These are phyloP conservation scores for Xenotilapia flavipinnis DNA, from an alignment of 2,113 vertebrate genomes.

Conservation along the genomic window DNA sequence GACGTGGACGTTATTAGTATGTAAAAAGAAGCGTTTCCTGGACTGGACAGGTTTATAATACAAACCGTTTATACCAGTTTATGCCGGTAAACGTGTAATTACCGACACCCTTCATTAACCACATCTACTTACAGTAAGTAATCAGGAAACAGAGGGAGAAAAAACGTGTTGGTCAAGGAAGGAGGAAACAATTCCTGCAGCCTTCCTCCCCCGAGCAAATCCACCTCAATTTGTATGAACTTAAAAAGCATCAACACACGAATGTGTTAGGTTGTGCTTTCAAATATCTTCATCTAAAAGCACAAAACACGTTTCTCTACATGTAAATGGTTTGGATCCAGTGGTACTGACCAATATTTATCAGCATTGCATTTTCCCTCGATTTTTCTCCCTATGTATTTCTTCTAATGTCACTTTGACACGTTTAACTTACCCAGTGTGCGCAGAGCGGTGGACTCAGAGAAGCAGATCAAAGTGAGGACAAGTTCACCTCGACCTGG, in stretches of 20 bases:
- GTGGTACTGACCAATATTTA: neutral
- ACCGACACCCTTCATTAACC: neutral
- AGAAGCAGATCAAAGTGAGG: neutral
- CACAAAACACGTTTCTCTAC: neutral
- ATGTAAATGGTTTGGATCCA: neutral
- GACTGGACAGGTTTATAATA: neutral
- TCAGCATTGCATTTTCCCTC: neutral
- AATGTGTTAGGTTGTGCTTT: neutral
- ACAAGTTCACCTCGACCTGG: neutral
- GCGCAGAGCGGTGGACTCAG: neutral
- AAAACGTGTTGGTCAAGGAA: neutral
- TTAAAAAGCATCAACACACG: neutral
- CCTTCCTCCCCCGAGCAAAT: neutral
- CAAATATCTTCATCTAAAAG: neutral
- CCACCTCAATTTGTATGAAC: neutral
- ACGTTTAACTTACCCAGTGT: neutral
- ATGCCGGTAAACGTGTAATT: neutral
- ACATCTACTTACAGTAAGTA: neutral
- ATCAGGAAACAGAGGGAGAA: neutral
- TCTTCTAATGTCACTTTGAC: neutral
- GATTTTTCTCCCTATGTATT: neutral
- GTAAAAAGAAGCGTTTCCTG: neutral
- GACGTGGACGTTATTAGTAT: neutral
- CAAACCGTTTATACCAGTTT: neutral
- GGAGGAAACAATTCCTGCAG: neutral